Conservation (phyloP, 2,888 invertebrate species). For the Eremobia ochroleuca region DNA sequence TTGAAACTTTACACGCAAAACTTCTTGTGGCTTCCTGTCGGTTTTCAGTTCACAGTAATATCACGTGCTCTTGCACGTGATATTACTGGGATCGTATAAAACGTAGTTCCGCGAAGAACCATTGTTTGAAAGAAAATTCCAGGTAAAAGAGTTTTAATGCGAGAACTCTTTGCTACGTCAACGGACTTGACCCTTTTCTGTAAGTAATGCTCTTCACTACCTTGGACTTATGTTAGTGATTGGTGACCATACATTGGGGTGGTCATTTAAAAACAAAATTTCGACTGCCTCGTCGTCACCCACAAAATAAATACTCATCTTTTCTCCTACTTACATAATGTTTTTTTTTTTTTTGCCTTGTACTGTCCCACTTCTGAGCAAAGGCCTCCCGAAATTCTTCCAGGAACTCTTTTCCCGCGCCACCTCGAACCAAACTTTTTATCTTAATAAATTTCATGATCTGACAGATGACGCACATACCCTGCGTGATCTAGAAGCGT, state of each 20-base stretch:
- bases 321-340: neutral
- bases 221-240: slow-evolving; percentile 25
- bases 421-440: too few relatives aligned
- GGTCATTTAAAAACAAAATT: slow-evolving; percentile 10
- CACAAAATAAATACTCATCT: neutral
- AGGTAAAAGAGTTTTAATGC: slow-evolving; percentile 1
- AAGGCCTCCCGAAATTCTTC: too few relatives aligned
- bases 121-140: neutral
- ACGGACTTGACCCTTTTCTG: slow-evolving; percentile 26
- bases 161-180: slow-evolving; percentile 13
- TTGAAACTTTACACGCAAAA: neutral
- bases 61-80: too few relatives aligned
- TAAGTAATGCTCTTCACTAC: slow-evolving; percentile 13
- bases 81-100: neutral
- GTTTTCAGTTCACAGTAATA: neutral
- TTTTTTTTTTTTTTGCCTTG: too few relatives aligned
- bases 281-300: too few relatives aligned
- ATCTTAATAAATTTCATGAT: too few relatives aligned
- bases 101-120: neutral
- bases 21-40: neutral
- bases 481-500: too few relatives aligned
- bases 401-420: too few relatives aligned
- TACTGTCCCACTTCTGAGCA: too few relatives aligned
- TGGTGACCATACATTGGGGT: slow-evolving; percentile 13
- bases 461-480: too few relatives aligned